These are phyloP conservation scores for Phaenicophaeus curvirostris DNA, from an alignment of 2,797 vertebrate genomes.

Conservation along the genomic window DNA sequence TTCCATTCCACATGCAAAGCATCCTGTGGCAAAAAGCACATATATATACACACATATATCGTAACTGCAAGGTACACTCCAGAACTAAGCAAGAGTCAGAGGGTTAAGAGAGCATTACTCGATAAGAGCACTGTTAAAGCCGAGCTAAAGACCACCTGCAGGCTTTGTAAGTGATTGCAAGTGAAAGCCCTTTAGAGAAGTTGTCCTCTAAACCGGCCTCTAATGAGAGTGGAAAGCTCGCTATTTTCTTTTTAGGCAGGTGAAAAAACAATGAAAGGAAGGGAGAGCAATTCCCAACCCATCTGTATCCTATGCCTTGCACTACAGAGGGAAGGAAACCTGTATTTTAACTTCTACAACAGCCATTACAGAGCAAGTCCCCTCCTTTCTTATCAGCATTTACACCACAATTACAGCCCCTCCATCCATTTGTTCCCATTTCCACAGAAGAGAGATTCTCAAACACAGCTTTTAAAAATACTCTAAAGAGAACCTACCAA, in stretches of 20 bases:
- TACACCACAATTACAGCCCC: rapidly evolving
- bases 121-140: not conserved
- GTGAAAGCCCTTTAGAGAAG: not conserved
- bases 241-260: not conserved
- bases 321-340: not conserved
- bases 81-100: not conserved
- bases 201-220: not conserved
- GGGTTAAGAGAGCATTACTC: not conserved
- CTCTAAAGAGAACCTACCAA: not conserved
- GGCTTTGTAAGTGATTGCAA: not conserved
- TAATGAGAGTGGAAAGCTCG: not conserved
- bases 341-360: not conserved
- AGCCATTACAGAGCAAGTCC: not conserved
- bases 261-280: not conserved
- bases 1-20: conserved; percentile 99
- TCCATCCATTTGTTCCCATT: not conserved
- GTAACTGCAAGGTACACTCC: not conserved
- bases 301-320: not conserved
- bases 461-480: not conserved
- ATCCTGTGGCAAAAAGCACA: conserved; percentile 81
- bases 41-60: not conserved
- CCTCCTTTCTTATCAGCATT: not conserved
- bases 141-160: not conserved
- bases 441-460: not conserved
- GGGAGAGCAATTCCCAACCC: not conserved